Evolutionary conservation across 2,113 vertebrate genomes (phyloP).

Genomic region (Peromyscus leucopus): DNA sequence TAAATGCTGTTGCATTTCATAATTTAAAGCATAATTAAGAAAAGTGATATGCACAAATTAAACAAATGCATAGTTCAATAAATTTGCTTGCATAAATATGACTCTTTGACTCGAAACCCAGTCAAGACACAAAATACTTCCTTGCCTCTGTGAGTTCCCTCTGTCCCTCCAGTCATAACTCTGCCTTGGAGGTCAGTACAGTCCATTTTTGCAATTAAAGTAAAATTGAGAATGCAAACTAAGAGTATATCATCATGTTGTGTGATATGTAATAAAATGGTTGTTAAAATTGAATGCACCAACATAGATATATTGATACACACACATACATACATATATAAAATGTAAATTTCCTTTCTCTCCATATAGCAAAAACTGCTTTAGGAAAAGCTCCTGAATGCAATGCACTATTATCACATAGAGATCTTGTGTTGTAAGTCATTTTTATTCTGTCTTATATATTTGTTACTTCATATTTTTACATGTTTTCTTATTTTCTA

Average conservation of each 20-base stretch:
- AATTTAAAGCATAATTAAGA: background rate
- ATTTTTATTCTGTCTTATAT: background rate
- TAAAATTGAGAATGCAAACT: background rate
- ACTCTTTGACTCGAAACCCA: background rate
- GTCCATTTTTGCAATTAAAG: background rate
- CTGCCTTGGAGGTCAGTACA: no score
- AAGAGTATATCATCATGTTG: background rate
- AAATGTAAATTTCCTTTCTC: background rate
- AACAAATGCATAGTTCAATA: background rate
- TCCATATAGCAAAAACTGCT: background rate
- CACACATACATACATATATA: background rate
- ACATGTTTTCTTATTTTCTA: background rate
- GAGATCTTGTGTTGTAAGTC: background rate
- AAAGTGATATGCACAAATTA: background rate
- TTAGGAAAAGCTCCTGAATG: background rate
- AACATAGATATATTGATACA: background rate
- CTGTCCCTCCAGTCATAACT: no score
- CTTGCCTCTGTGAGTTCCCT: background rate
- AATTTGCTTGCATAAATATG: background rate
- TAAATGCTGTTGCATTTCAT: background rate
- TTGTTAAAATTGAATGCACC: no score
- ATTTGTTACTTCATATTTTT: background rate
- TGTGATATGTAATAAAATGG: no score
- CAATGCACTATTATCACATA: background rate
- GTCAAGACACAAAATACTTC: background rate